Evolutionary conservation across 2,113 vertebrate genomes (phyloP).

Genomic region (Motacilla alba): DNA sequence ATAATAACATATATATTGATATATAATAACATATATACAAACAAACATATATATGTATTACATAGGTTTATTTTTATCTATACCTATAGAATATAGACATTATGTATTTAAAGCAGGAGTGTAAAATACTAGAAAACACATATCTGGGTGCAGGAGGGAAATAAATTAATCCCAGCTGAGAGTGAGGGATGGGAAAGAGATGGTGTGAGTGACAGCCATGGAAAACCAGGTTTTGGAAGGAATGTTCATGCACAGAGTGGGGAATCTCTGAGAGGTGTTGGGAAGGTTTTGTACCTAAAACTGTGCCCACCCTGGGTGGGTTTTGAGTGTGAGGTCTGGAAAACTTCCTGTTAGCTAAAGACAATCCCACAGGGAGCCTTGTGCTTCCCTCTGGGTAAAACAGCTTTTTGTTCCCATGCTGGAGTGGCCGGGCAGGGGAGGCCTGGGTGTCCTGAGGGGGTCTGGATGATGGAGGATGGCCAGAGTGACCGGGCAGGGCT

Average conservation of each 20-base stretch:
- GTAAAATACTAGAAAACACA: not conserved
- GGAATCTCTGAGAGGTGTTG: not conserved
- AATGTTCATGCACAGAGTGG: not conserved
- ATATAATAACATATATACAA: not conserved
- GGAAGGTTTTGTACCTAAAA: not conserved
- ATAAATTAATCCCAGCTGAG: not conserved
- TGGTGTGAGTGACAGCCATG: not conserved
- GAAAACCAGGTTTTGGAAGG: not conserved
- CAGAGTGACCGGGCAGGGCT: not conserved
- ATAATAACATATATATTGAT: too few species aligned
- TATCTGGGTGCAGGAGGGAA: not conserved
- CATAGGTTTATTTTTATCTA: not conserved
- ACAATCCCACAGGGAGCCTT: not conserved
- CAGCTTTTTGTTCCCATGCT: not conserved
- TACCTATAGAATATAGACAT: not conserved
- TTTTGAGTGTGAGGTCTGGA: not conserved
- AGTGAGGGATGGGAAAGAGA: not conserved
- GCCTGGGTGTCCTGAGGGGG: not conserved
- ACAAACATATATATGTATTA: too few species aligned
- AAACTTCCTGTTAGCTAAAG: not conserved
- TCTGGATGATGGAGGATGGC: not conserved
- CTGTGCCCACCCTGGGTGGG: not conserved
- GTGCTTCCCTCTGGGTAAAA: not conserved
- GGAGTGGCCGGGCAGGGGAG: not conserved
- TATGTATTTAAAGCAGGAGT: not conserved